phyloP scores from a whole-genome alignment of 2,888 invertebrate species.

The Molanna angustata region DNA sequence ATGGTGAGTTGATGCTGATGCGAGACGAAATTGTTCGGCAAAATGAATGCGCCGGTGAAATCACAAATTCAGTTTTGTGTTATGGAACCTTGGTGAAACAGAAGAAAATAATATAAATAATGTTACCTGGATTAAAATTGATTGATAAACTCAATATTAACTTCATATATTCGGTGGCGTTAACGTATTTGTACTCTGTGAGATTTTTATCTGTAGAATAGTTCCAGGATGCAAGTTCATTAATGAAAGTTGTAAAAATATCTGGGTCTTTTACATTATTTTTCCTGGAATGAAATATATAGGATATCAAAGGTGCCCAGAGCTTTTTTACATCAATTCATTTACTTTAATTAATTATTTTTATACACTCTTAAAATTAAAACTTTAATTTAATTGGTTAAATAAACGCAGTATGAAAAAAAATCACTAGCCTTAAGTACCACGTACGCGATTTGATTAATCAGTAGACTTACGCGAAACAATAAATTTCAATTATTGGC shows the following conservation, averaged over 20 bases:
- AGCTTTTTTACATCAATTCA: no score
- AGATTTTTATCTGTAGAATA: constrained; percentile 60
- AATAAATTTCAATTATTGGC: neutral
- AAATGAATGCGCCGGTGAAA: no score
- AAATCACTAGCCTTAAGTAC: no score
- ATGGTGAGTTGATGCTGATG: no score
- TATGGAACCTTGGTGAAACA: neutral
- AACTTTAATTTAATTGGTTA: no score
- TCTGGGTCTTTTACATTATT: constrained; percentile 49
- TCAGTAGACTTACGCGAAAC: no score
- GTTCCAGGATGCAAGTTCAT: constrained; percentile 55
- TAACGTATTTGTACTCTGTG: constrained; percentile 53
- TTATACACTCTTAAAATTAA: no score
- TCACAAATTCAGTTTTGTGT: neutral
- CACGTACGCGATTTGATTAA: no score
- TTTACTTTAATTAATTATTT: no score
- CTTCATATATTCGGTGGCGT: constrained; percentile 57
- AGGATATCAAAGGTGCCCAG: neutral
- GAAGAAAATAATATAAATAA: neutral
- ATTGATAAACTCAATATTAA: constrained; percentile 54
- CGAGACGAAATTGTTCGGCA: no score
- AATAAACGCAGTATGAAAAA: no score
- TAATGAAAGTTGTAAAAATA: constrained; percentile 55
- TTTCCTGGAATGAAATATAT: constrained; percentile 36
- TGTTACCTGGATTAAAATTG: constrained; percentile 48